Conservation (phyloP, 2,888 invertebrate genomes). For the Trichopoda pennipes region DNA sequence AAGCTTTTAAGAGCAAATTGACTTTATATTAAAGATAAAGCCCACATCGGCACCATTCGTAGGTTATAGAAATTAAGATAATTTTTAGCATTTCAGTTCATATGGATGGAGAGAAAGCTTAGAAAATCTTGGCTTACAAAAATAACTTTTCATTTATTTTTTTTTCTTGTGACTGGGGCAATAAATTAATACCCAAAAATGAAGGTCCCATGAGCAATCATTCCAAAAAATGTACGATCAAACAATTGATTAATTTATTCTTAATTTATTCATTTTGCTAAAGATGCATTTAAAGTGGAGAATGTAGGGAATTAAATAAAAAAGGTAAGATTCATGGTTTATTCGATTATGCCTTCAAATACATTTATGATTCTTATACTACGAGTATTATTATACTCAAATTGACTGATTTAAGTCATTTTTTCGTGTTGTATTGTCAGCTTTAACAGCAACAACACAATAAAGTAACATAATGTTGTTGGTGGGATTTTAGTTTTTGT, state of each 20-base stretch:
- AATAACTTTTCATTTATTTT: no score
- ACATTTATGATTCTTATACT: slow-evolving; percentile 26
- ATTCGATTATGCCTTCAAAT: slow-evolving; percentile 14
- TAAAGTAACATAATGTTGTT: slow-evolving; percentile 24
- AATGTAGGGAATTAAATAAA: slow-evolving; percentile 19
- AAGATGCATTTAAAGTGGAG: not conserved
- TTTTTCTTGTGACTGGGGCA: no score
- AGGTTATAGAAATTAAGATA: no score
- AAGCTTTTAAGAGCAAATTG: no score
- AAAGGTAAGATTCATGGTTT: not conserved
- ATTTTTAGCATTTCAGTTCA: no score
- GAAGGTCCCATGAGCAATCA: no score
- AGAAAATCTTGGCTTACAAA: no score
- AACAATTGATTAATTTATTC: not conserved
- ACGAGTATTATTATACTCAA: slow-evolving; percentile 58
- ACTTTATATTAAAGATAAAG: no score
- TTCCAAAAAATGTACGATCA: no score
- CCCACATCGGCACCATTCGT: no score
- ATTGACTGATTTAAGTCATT: slow-evolving; percentile 68
- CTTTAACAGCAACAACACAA: slow-evolving; percentile 45
- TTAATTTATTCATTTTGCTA: not conserved
- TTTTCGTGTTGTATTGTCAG: slow-evolving; percentile 51
- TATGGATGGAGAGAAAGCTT: no score
- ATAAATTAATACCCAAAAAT: no score
- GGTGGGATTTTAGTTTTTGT: slow-evolving; percentile 28